phyloP scores from a whole-genome alignment of 2,888 invertebrate species.

The Sericinus montela region DNA sequence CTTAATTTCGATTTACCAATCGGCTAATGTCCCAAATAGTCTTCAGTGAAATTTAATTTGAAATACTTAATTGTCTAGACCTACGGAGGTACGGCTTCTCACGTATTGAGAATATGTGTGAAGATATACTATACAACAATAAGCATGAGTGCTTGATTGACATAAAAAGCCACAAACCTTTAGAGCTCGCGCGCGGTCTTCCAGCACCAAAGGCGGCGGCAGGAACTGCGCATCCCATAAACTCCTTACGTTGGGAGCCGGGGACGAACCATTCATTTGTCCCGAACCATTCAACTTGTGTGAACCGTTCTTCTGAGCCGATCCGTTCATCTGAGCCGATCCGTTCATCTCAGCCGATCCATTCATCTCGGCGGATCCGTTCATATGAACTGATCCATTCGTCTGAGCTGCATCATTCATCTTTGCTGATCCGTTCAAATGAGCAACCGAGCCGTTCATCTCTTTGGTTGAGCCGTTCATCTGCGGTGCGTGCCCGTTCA shows the following conservation, averaged over 20 bases:
- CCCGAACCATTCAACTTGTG: slow-evolving; percentile 20
- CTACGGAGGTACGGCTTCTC: too few relatives aligned
- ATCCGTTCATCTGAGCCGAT: slow-evolving; percentile 20
- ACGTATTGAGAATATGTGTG: too few relatives aligned
- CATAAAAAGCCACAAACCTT: slow-evolving; percentile 46
- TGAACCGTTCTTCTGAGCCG: slow-evolving; percentile 15
- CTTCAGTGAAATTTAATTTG: too few relatives aligned
- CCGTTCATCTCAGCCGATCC: too few relatives aligned
- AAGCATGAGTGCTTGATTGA: too few relatives aligned
- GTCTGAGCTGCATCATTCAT: slow-evolving; percentile 16
- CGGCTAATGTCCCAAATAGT: too few relatives aligned
- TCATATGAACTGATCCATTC: too few relatives aligned
- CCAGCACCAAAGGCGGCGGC: slow-evolving; percentile 51
- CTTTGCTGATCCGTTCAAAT: slow-evolving; percentile 20
- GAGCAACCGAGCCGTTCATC: slow-evolving; percentile 21
- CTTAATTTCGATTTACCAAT: too few relatives aligned
- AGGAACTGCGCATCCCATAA: slow-evolving; percentile 58
- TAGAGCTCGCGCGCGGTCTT: slow-evolving; percentile 51
- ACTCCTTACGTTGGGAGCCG: not conserved
- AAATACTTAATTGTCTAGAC: too few relatives aligned
- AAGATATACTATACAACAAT: too few relatives aligned
- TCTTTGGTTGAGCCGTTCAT: not conserved
- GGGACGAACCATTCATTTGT: slow-evolving; percentile 18
- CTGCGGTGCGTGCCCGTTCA: slow-evolving; percentile 28
- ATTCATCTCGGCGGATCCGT: slow-evolving; percentile 22